phyloP scores from a whole-genome alignment of 2,797 vertebrate genomes.

The Taeniopygia guttata region DNA sequence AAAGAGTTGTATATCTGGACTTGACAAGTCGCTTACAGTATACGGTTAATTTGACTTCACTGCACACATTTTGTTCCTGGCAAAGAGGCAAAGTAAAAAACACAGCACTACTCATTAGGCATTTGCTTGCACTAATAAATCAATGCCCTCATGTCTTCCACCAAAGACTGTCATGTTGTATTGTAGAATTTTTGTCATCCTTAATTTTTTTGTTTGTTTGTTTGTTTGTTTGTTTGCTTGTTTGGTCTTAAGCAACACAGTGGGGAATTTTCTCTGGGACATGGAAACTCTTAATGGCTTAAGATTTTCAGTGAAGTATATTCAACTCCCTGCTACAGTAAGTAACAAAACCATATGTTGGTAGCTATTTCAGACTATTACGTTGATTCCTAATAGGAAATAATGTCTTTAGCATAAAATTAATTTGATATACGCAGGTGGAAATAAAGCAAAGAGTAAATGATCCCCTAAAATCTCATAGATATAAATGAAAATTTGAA shows the following conservation, averaged over 20 bases:
- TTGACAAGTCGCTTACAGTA: neutral
- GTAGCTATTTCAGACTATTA: neutral
- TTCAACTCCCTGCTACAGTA: neutral
- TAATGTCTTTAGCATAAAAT: neutral
- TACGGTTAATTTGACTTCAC: neutral
- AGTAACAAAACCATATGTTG: neutral
- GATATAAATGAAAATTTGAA: neutral
- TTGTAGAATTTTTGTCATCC: neutral
- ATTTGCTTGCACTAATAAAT: neutral
- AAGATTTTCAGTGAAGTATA: neutral
- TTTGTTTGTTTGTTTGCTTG: too few species aligned
- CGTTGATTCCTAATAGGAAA: neutral
- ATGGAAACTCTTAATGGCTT: neutral
- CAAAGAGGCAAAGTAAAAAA: neutral
- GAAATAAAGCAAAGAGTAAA: neutral
- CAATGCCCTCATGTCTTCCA: neutral
- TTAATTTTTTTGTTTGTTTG: neutral
- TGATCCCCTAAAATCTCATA: neutral
- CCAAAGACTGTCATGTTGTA: neutral
- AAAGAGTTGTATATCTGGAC: neutral
- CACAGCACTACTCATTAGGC: neutral
- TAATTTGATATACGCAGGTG: neutral
- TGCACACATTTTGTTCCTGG: neutral
- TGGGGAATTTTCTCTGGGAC: neutral
- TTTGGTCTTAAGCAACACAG: neutral